Evolutionary conservation across 2,888 invertebrate genomes (phyloP), one percentile per base, ranked within the genome.

Genomic region (Mythimna loreyi): DNA sequence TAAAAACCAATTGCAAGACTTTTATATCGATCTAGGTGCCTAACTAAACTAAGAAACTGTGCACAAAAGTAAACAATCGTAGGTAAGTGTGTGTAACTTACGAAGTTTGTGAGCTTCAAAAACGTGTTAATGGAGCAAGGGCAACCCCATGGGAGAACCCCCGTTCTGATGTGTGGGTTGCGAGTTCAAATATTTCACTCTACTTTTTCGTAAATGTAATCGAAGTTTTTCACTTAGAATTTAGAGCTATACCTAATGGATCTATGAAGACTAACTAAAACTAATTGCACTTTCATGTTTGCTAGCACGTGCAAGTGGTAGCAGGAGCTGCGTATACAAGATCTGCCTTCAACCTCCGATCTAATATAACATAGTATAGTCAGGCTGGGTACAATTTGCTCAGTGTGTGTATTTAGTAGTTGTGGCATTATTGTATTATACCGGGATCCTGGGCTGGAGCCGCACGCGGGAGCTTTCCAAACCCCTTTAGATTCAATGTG

Each of bases 121-220:
- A 87, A 87, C 85, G 84, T 85, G 85, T 86, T 88, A 89, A 87
- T 87, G 78, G 82, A 84, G 84, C 83, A 85, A 85, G 82, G 83
- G 82, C 82, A 87, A 81, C 70, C 90, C 77, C 86, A 76, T 74
- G 88, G 83, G 89, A 82, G 73, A 74, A 72, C 72, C 82, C 83
- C 84, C 80, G 75, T 75, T 84, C 83, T 83, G 86, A 82, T 83
- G 82, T 84, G 85, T 69, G 82, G 81, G 82, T 85, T 76, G 80
- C 82, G 77, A 78, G 80, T 78, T 78, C 72, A 74, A 80, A 78
- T 83, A 78, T 81, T 78, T 75, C 73, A 71, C 66, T 75, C 61
- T 67, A 73, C 66, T 73, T 83, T 80, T 72, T 72, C 67, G 67
- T 50, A 50, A 60, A 43, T 23, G 19, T 23, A 21, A 50, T 25